Evolutionary conservation across 2,797 vertebrate species (phyloP), one percentile per base, ranked within the genome.

Genomic region (Philypnodon macrostomus): DNA sequence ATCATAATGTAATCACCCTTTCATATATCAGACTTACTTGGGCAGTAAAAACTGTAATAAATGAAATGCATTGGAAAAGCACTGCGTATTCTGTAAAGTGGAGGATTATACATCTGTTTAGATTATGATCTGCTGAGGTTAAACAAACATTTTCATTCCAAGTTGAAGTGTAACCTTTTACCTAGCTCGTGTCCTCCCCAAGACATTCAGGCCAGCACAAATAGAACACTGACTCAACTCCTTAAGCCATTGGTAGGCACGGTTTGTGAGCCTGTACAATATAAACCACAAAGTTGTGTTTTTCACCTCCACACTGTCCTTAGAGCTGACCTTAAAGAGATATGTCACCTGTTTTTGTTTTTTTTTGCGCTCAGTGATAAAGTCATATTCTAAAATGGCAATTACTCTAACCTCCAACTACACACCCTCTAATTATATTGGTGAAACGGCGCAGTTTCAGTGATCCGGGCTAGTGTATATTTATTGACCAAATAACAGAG

Each of bases 261-360:
- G n/a, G n/a, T n/a, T n/a, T 8, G 5, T 5, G 36, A 24, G 35
- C 33, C 45, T 44, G 51, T 36, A 37, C 41, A 40, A 37, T 33
- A 18, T 37, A 53, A 45, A 29, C 34, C 21, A 35, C 18, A n/a
- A n/a, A n/a, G n/a, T n/a, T 5, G 23, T 24, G 44, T 36, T 38
- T 47, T 15, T 12, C 32, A 50, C 58, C 63, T 76, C 46, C 73
- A 66, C 58, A 57, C 49, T 26, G 40, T 76, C 55, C 70, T 77
- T 66, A 73, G 77, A 15, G 41, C 3, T 18, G 12, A 38, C 26
- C 61, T 47, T 38, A 5, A 31, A 12, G 14, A 56, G 67, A 27
- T 67, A 41, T 40, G 13, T 56, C 11, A 24, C n/a, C n/a, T n/a
- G n/a, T n/a, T n/a, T n/a, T n/a, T 4, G 9, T 48, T 36, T 24